Conservation (phyloP, 2,113 vertebrate genomes). For the Globicephala melas region DNA sequence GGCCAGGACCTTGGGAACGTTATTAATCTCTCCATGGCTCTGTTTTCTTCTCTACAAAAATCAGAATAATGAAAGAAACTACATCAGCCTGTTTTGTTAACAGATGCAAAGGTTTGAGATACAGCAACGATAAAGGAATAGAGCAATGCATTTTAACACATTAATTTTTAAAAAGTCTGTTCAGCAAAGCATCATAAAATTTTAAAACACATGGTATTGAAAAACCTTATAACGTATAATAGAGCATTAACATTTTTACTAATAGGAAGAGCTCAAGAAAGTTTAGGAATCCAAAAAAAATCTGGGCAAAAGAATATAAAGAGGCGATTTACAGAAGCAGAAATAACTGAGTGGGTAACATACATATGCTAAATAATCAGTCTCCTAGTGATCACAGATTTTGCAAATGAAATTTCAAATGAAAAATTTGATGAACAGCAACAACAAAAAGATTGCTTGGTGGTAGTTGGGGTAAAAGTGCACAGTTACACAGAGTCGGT, state of each 20-base stretch:
- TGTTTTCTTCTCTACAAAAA: background rate
- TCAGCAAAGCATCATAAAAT: background rate
- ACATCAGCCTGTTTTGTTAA: background rate
- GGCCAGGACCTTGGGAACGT: background rate
- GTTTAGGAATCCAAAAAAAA: background rate
- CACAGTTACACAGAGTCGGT: background rate
- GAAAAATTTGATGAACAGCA: background rate
- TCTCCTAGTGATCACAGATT: background rate
- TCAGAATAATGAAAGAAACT: background rate
- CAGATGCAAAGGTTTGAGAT: background rate
- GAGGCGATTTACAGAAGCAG: background rate
- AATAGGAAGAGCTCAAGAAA: background rate
- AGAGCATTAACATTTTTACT: background rate
- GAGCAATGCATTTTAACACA: background rate
- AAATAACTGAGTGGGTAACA: background rate
- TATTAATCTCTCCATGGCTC: background rate
- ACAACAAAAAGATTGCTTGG: background rate
- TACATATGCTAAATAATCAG: background rate
- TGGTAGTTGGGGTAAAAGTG: background rate
- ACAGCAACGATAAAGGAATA: background rate
- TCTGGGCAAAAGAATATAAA: background rate
- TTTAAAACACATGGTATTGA: background rate
- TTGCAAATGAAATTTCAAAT: background rate
- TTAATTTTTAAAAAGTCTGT: background rate
- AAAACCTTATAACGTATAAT: background rate